Conservation (phyloP, 2,888 invertebrate species). For the Pardosa pseudoannulata region DNA sequence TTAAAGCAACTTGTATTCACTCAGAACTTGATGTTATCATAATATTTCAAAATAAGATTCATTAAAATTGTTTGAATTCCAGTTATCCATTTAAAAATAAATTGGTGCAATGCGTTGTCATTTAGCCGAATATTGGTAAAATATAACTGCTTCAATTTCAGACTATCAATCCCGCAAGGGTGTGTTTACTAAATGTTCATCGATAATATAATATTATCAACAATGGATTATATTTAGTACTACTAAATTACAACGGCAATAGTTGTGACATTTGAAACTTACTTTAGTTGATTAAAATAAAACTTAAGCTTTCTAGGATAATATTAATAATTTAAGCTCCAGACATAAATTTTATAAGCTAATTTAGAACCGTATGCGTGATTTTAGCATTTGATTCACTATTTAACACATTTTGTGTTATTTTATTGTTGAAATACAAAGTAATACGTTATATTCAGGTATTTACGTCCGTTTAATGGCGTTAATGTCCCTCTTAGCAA, state of each 20-base stretch:
- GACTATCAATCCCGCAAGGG: too few relatives aligned
- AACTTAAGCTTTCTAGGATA: not conserved
- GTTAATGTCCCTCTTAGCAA: not conserved
- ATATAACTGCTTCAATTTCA: too few relatives aligned
- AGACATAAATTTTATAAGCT: not conserved
- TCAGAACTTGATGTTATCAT: too few relatives aligned
- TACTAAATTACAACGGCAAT: not conserved
- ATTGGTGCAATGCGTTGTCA: too few relatives aligned
- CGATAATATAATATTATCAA: too few relatives aligned
- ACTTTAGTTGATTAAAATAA: not conserved
- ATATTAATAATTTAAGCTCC: not conserved
- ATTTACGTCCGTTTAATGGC: not conserved
- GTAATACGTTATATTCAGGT: not conserved
- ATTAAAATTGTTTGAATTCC: too few relatives aligned
- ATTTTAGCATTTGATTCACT: not conserved
- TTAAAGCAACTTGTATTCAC: too few relatives aligned
- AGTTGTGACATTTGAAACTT: not conserved
- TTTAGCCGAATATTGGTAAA: too few relatives aligned
- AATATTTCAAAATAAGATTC: too few relatives aligned
- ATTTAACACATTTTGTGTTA: not conserved
- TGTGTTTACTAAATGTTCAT: too few relatives aligned
- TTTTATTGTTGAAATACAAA: not conserved
- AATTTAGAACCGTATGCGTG: not conserved
- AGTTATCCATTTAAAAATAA: too few relatives aligned
- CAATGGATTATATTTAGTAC: not conserved